These are phyloP conservation scores for Cinclus mexicanus DNA, from an alignment of 2,113 vertebrate genomes.

Conservation along the genomic window DNA sequence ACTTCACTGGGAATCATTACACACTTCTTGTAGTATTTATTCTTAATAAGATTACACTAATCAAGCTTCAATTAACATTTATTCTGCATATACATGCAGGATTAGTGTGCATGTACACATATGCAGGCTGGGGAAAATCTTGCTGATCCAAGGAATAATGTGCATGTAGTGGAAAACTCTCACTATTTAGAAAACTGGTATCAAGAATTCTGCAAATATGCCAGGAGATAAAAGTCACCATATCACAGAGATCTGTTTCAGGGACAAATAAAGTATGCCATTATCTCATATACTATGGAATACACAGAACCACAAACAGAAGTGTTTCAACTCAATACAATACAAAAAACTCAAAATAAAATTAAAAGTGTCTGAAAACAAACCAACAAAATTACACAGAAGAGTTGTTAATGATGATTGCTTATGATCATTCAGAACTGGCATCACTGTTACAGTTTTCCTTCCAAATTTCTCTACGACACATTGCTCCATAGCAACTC, in stretches of 20 bases:
- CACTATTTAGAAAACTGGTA: background rate
- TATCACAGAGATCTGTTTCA: slow-evolving; percentile 19
- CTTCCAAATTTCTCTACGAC: slow-evolving; percentile 63
- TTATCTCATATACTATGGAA: slow-evolving; percentile 55
- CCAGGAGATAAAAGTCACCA: slow-evolving; percentile 33
- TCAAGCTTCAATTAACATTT: slow-evolving; percentile 33
- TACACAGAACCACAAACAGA: slow-evolving; percentile 70
- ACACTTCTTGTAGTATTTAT: slow-evolving; percentile 7
- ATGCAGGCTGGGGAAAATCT: background rate
- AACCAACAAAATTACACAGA: slow-evolving; percentile 75
- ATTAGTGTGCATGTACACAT: background rate
- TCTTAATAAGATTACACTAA: slow-evolving; percentile 36
- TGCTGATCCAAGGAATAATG: background rate
- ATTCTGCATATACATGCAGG: background rate
- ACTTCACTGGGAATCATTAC: slow-evolving; percentile 16
- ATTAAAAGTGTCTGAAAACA: slow-evolving; percentile 76
- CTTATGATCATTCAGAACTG: slow-evolving; percentile 74
- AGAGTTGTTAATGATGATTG: slow-evolving; percentile 75
- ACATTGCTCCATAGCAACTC: background rate
- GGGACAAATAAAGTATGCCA: slow-evolving; percentile 60
- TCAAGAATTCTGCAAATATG: background rate
- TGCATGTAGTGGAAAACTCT: background rate
- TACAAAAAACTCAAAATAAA: slow-evolving; percentile 80
- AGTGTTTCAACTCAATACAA: slow-evolving; percentile 76
- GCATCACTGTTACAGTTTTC: slow-evolving; percentile 53